Conservation (phyloP, 2,888 invertebrate species). For the Sinohyriopsis cumingii region DNA sequence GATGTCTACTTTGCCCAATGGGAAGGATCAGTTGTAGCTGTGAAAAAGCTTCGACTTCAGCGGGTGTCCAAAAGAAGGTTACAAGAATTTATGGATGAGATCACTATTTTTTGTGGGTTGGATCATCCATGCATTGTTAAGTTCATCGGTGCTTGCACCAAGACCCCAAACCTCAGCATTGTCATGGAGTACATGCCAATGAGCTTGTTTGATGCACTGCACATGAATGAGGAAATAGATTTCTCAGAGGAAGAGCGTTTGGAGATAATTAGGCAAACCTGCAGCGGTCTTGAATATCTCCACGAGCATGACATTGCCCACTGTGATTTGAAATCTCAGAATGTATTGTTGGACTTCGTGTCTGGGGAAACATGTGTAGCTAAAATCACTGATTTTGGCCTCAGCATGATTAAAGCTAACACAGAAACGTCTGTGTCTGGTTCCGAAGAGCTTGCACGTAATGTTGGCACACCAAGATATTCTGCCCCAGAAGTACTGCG, state of each 20-base stretch:
- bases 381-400: conserved; percentile 45
- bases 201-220: conserved; percentile 32
- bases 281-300: conserved; percentile 29
- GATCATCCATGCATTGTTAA: conserved; percentile 34
- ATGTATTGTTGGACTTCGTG: conserved; percentile 29
- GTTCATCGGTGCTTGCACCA: conserved; percentile 30
- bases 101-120: conserved; percentile 21
- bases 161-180: conserved; percentile 28
- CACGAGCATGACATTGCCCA: conserved; percentile 36
- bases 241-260: conserved; percentile 26
- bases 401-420: conserved; percentile 40
- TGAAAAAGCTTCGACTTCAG: conserved; percentile 27
- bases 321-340: conserved; percentile 40
- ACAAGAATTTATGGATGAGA: conserved; percentile 24
- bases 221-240: conserved; percentile 18
- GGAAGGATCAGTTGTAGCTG: conserved; percentile 31
- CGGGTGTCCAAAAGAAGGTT: conserved; percentile 19
- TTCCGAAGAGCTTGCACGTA: conserved; percentile 9
- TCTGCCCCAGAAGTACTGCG: conserved; percentile 39
- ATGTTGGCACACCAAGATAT: conserved; percentile 37
- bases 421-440: conserved; percentile 16
- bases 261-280: conserved; percentile 25
- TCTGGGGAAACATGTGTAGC: conserved; percentile 13
- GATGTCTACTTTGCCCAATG: conserved; percentile 31
- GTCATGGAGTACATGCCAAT: conserved; percentile 40